Evolutionary conservation across 2,888 invertebrate species (phyloP).

Genomic region (Patella ulyssiponensis): DNA sequence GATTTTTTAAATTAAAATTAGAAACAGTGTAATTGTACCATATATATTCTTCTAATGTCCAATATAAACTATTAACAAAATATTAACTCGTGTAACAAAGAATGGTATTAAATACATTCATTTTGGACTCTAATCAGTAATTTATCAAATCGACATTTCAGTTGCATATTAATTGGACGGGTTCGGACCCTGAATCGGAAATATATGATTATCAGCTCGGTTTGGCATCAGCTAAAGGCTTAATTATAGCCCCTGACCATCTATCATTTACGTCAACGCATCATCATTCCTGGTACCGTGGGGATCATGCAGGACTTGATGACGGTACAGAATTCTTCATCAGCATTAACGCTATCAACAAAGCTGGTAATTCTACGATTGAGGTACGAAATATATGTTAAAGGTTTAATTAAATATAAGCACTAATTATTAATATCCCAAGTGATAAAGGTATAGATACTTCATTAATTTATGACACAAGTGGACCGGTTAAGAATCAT

Average conservation of each 20-base stretch:
- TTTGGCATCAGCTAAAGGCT: constrained; percentile 35
- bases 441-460: too few relatives aligned
- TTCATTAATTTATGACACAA: too few relatives aligned
- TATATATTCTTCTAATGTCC: too few relatives aligned
- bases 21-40: too few relatives aligned
- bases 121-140: too few relatives aligned
- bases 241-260: constrained; percentile 40
- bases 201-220: constrained; percentile 52
- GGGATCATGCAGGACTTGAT: constrained; percentile 43
- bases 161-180: constrained; percentile 50
- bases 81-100: too few relatives aligned
- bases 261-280: constrained; percentile 42
- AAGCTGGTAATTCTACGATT: constrained; percentile 34
- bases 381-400: constrained; percentile 25
- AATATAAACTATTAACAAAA: too few relatives aligned
- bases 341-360: constrained; percentile 49
- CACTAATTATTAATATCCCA: too few relatives aligned
- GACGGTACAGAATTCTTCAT: constrained; percentile 50
- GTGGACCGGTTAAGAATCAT: too few relatives aligned
- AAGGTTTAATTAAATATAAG: too few relatives aligned
- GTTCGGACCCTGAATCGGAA: constrained; percentile 37
- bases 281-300: constrained; percentile 41
- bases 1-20: too few relatives aligned
- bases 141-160: constrained; percentile 15
- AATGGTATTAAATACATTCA: too few relatives aligned